Evolutionary conservation across 2,888 invertebrate species (phyloP).

Genomic region (Epinotia demarniana): DNA sequence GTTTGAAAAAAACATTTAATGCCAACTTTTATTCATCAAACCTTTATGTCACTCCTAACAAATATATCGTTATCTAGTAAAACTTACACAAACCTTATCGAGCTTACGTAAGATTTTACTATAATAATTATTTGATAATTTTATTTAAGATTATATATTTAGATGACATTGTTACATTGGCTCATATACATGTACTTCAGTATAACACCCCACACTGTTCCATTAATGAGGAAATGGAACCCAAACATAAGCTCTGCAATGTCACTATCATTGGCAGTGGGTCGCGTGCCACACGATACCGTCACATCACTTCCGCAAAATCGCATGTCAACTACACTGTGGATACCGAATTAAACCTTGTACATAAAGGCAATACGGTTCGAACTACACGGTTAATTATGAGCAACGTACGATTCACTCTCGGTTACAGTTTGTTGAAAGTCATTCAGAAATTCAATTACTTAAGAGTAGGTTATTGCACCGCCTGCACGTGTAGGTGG

Average conservation of each 20-base stretch:
- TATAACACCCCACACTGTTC: background rate
- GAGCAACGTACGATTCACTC: background rate
- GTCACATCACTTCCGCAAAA: background rate
- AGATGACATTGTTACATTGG: too few relatives aligned
- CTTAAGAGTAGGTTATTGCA: slow-evolving; percentile 4
- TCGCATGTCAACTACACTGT: background rate
- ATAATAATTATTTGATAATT: too few relatives aligned
- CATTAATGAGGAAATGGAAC: background rate
- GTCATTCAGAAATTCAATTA: slow-evolving; percentile 26
- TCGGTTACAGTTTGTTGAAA: slow-evolving; percentile 5
- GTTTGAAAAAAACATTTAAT: too few relatives aligned
- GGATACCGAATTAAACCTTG: background rate
- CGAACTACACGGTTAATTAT: background rate
- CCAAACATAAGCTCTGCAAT: background rate
- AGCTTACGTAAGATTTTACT: too few relatives aligned
- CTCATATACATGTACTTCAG: background rate
- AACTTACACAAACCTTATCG: too few relatives aligned
- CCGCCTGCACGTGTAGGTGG: slow-evolving; percentile 8
- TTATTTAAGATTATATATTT: too few relatives aligned
- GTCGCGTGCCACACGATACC: slow-evolving; percentile 18
- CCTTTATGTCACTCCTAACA: too few relatives aligned
- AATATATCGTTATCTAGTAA: too few relatives aligned
- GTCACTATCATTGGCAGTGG: background rate
- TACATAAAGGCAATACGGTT: background rate
- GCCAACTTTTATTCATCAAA: too few relatives aligned